Evolutionary conservation across 2,113 vertebrate genomes (phyloP).

Genomic region (Cygnus atratus): DNA sequence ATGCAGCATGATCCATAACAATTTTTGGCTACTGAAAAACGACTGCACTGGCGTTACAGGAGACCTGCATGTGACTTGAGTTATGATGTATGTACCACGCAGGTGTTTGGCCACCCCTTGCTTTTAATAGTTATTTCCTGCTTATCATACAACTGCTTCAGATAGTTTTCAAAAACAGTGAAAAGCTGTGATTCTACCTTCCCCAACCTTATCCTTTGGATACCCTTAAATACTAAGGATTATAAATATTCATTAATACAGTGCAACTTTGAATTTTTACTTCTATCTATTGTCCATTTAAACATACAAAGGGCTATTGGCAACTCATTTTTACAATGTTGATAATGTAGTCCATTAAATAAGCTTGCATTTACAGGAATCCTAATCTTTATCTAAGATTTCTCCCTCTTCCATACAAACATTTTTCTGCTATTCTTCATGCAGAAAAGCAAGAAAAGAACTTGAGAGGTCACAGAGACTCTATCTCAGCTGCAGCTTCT

Average conservation of each 20-base stretch:
- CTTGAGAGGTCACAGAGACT: not conserved
- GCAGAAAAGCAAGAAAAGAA: not conserved
- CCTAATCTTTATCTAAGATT: not conserved
- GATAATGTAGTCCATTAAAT: not conserved
- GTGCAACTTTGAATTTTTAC: not conserved
- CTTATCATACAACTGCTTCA: not conserved
- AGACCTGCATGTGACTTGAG: not conserved
- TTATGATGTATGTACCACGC: not conserved
- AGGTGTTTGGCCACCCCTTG: not conserved
- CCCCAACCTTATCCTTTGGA: not conserved
- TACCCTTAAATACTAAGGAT: not conserved
- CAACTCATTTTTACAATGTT: not conserved
- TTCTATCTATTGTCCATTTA: not conserved
- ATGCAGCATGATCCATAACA: not conserved
- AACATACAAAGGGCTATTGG: not conserved
- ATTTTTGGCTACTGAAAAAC: not conserved
- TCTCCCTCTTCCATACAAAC: accelerated
- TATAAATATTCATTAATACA: not conserved
- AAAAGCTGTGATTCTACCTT: not conserved
- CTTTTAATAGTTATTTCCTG: not conserved
- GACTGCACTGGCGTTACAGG: not conserved
- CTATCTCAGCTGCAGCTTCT: not conserved
- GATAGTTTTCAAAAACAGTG: not conserved
- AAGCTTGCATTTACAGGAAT: not conserved
- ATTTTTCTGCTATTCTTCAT: not conserved